Evolutionary conservation across 1,140 invertebrate species (phyloP).

Genomic region (Neotoxoptera formosana): DNA sequence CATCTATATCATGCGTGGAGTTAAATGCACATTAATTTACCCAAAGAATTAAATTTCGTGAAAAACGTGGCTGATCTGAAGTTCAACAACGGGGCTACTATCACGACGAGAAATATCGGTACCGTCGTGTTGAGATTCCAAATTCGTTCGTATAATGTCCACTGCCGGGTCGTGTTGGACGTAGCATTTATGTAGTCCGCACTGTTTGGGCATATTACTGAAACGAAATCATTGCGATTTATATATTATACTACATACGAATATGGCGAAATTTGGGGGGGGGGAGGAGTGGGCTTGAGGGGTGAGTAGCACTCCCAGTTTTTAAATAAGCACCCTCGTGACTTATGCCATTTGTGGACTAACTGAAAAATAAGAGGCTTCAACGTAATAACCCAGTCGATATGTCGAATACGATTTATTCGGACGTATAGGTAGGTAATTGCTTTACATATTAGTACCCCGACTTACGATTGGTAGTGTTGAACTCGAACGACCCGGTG

Average conservation of each 20-base stretch:
- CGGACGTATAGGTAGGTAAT: neutral
- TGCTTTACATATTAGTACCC: neutral
- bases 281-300: no score
- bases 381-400: neutral
- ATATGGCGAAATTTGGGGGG: no score
- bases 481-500: slow-evolving; percentile 9
- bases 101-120: slow-evolving; percentile 78
- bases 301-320: no score
- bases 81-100: slow-evolving; percentile 83
- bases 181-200: neutral
- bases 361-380: neutral
- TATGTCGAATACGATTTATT: neutral
- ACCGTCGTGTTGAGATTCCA: slow-evolving; percentile 83
- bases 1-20: neutral
- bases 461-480: slow-evolving; percentile 49
- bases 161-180: neutral
- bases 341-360: neutral
- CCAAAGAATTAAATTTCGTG: slow-evolving; percentile 92
- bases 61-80: slow-evolving; percentile 90
- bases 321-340: neutral
- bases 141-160: slow-evolving; percentile 47
- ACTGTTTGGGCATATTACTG: slow-evolving; percentile 60
- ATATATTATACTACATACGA: neutral
- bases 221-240: slow-evolving; percentile 13
- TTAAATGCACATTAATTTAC: slow-evolving; percentile 65